phyloP scores from a whole-genome alignment of 2,113 vertebrate genomes.

The Oxyruncus cristatus region DNA sequence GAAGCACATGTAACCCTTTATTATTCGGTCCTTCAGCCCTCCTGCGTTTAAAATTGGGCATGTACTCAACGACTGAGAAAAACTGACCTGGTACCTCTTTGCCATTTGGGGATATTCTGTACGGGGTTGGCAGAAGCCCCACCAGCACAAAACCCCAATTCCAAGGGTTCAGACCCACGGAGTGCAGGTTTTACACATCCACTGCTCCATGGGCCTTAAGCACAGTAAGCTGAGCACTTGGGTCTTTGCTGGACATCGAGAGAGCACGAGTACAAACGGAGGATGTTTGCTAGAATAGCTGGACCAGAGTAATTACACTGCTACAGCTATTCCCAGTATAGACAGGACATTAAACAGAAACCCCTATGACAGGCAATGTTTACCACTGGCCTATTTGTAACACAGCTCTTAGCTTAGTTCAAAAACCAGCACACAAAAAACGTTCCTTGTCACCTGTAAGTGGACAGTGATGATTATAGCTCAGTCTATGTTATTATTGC shows the following conservation, averaged over 20 bases:
- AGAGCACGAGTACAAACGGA: not conserved
- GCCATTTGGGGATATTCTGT: not conserved
- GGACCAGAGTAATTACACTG: not conserved
- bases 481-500: constrained; percentile 66
- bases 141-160: not conserved
- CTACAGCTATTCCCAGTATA: not conserved
- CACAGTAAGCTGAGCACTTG: not conserved
- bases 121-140: not conserved
- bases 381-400: not conserved
- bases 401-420: not conserved
- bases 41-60: not conserved
- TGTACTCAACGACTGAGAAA: not conserved
- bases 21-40: constrained; percentile 1
- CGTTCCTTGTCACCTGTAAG: constrained; percentile 49
- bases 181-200: not conserved
- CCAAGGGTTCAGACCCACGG: not conserved
- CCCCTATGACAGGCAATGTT: not conserved
- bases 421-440: not conserved
- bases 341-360: not conserved
- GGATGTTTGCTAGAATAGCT: not conserved
- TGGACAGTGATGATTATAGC: constrained; percentile 66
- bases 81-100: not conserved
- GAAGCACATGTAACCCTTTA: constrained; percentile 53
- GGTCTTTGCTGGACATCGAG: not conserved
- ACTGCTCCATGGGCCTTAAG: not conserved